Percentiles rank a stretch among this genome's conserved stretches.
These are phyloP conservation scores for Rhynchonycteris naso DNA, from an alignment of 2,797 vertebrate genomes.

Conservation along the genomic window DNA sequence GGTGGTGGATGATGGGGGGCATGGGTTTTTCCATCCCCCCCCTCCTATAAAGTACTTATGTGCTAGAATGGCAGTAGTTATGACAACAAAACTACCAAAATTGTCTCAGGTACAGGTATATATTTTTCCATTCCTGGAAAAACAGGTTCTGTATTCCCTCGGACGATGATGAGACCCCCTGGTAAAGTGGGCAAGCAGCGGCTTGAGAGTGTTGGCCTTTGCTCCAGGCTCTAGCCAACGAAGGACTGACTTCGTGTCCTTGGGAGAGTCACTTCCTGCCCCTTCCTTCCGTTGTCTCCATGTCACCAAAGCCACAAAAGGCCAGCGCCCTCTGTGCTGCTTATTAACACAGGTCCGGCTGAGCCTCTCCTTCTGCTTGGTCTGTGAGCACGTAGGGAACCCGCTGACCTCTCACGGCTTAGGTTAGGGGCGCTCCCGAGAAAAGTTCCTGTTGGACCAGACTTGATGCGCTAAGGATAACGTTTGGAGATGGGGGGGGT, in stretches of 20 bases:
- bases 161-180: neutral
- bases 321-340: too few relatives aligned
- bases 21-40: slow-evolving; percentile 25
- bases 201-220: neutral
- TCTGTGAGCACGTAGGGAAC: neutral
- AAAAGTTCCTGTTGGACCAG: neutral
- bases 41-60: slow-evolving; percentile 21
- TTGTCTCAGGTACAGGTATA: neutral
- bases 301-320: fast-evolving
- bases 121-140: neutral
- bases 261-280: fast-evolving
- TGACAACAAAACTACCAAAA: slow-evolving; percentile 64
- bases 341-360: neutral
- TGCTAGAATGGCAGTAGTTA: slow-evolving; percentile 72
- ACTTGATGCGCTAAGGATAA: too few relatives aligned
- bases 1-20: slow-evolving; percentile 29
- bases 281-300: fast-evolving
- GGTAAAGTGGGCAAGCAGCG: neutral
- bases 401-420: fast-evolving
- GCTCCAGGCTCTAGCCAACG: neutral
- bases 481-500: fast-evolving
- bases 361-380: too few relatives aligned
- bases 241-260: neutral
- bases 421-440: neutral
- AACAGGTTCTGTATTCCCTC: slow-evolving; percentile 47